Base-by-base conservation (phyloP, 2,888 invertebrate genomes). In the Erebia palarica region DNA sequence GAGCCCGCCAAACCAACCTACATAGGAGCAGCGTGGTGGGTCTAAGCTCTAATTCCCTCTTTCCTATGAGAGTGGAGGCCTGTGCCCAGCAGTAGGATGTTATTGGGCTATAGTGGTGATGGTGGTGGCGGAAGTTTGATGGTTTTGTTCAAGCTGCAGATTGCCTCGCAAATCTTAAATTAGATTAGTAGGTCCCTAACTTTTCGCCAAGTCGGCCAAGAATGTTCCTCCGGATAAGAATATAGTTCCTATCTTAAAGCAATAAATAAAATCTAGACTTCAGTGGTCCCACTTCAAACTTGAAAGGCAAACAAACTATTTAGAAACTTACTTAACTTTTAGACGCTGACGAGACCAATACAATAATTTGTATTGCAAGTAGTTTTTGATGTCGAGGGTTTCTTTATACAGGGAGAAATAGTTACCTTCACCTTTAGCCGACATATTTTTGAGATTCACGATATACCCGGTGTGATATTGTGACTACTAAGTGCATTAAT, bases 221-320 rank as follows among this genome's bases (percentile, higher is more conserved):
- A 14, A 58, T 58, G 8, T 8, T 36, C 14, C 1, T 57, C 18
- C 11, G 9, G 13, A 11, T 14, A 36, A n/a, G 1, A 16, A 27
- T 16, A 57, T 57, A 60, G 60, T 42, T 42, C 42, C 18, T 42
- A n/a, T 59, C 59, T 14, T 59, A 36, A n/a, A 59, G 60, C 44
- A 61, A 47, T 61, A 61, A 47, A 61, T 61, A 47, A 61, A 47
- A 61, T 47, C 47, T 61, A 44, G 61, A 44, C 47, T 47, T 47
- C 47, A 61, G 47, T 7, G 27, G 13, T 51, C 36, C 53, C 64
- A 51, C 64, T 65, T 65, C 14, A 53, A n/a, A 51, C 16, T 65
- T 53, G 64, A 65, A 65, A 65, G 18, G 64, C 51, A 51, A 65
- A 65, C 64, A 65, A 53, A 51, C 53, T 27, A n/a, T n/a, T n/a